Percentiles rank a stretch among this genome's conserved stretches.
phyloP scores from a whole-genome alignment of 2,113 vertebrate genomes.

The Pterophyllum scalare region DNA sequence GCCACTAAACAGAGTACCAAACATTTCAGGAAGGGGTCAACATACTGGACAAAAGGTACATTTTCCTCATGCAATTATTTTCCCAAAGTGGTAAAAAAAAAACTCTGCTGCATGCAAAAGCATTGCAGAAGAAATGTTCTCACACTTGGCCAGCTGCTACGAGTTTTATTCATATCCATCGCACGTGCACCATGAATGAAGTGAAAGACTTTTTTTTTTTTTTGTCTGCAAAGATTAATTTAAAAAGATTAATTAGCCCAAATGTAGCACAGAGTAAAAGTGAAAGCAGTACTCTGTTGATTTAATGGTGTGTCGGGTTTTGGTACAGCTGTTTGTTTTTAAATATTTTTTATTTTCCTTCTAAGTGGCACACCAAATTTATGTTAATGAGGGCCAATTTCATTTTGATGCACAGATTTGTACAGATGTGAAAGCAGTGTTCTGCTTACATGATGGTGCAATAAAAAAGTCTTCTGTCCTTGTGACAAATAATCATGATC shows the following conservation, averaged over 20 bases:
- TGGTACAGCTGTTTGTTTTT: not conserved
- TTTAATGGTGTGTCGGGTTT: not conserved
- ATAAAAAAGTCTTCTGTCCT: accelerated
- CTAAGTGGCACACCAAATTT: not conserved
- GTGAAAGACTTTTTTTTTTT: not conserved
- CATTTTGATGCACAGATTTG: not conserved
- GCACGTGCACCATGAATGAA: too few species aligned
- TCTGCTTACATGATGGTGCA: not conserved
- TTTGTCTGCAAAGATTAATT: not conserved
- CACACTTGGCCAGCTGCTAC: too few species aligned
- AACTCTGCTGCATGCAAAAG: not conserved
- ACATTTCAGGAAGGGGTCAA: not conserved
- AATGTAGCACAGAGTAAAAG: not conserved
- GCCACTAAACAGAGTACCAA: not conserved
- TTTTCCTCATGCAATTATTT: not conserved
- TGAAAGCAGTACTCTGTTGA: not conserved
- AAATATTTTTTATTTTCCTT: not conserved
- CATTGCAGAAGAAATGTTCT: not conserved
- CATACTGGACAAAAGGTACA: not conserved
- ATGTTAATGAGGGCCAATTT: not conserved
- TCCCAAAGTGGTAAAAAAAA: not conserved
- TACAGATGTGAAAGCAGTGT: not conserved
- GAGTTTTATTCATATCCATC: too few species aligned
- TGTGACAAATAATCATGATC: not conserved
- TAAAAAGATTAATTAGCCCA: not conserved